Base-by-base conservation (phyloP, 2,797 vertebrate species). In the Sarcophilus harrisii region DNA sequence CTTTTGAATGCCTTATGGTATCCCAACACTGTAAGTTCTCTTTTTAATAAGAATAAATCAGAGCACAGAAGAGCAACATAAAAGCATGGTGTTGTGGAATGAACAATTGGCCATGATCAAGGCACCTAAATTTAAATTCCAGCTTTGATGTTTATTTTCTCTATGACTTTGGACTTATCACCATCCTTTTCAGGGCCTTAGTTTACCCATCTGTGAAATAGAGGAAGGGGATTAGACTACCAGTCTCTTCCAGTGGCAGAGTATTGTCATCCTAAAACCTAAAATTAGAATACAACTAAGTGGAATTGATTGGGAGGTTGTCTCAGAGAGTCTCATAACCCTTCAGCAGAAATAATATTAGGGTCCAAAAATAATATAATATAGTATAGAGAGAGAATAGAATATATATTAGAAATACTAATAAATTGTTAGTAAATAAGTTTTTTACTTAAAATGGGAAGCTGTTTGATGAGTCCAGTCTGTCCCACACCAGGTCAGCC, bases 11-110 rank as follows among this genome's bases (percentile, higher is more conserved):
- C 38, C 87, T 93, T 58, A 57, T 54, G 92, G 52, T 28, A 4
- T 5, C 66, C 60, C 93, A 90, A 45, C 58, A 90, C 30, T n/a
- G 30, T 21, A 59, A 60, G 95, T 9, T 57, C 90, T 57, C 32
- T 58, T 60, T 62, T 92, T 93, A 60, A 94, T 81, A 92, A 62
- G 55, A 57, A 94, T n/a, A 94, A 58, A 59, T 29, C 57, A 5
- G 8, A 3, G 57, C 24, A 5, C 27, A 45, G 38, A 28, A 93
- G 38, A 87, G 21, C 38, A 45, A 27, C 38, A 49, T 27, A 87
- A 87, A 87, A 87, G 21, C 2, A 12, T 49, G 24, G 38, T 11
- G 24, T 87, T 27, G 38, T 49, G 3, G 73, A 87, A 81, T 4
- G 21, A 45, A 87, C 38, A 87, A 28, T 12, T 5, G 2, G 38